These are phyloP conservation scores for Struthio camelus DNA, from an alignment of 2,113 vertebrate genomes.

Conservation along the genomic window DNA sequence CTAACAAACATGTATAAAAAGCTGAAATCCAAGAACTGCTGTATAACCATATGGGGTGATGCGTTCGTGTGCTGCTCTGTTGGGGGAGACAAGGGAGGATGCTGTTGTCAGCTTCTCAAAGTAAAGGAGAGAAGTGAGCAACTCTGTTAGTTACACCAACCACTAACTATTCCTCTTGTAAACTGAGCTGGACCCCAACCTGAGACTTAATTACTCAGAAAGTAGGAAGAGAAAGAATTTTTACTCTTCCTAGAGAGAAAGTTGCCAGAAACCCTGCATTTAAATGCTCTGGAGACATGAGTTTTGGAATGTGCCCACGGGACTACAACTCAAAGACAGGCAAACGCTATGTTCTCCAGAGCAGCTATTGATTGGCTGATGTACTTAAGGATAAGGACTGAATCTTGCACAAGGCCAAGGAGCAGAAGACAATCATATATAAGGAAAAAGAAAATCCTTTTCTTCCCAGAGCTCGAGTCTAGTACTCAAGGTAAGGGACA, in stretches of 20 bases:
- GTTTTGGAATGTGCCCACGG: not conserved
- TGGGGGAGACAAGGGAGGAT: not conserved
- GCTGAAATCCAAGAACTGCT: not conserved
- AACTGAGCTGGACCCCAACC: not conserved
- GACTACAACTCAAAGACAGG: slow-evolving; percentile 10
- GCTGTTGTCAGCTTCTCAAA: not conserved
- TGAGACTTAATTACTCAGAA: not conserved
- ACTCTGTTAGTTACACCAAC: fast-evolving
- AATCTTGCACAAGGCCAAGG: not conserved
- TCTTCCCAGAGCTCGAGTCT: not conserved
- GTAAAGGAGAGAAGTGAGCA: fast-evolving
- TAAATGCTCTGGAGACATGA: not conserved
- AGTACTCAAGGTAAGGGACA: not conserved
- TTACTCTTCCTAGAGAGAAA: not conserved
- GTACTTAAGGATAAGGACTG: not conserved
- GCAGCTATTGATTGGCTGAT: not conserved
- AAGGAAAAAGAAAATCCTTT: not conserved
- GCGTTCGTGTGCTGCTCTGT: fast-evolving
- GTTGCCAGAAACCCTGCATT: not conserved
- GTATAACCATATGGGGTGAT: not conserved
- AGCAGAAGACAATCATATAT: not conserved
- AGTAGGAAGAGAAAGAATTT: not conserved
- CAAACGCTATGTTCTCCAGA: not conserved
- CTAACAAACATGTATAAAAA: not conserved
- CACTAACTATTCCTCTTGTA: not conserved